Base-by-base conservation (phyloP, 2,888 invertebrate species). In the Drosophila colorata region DNA sequence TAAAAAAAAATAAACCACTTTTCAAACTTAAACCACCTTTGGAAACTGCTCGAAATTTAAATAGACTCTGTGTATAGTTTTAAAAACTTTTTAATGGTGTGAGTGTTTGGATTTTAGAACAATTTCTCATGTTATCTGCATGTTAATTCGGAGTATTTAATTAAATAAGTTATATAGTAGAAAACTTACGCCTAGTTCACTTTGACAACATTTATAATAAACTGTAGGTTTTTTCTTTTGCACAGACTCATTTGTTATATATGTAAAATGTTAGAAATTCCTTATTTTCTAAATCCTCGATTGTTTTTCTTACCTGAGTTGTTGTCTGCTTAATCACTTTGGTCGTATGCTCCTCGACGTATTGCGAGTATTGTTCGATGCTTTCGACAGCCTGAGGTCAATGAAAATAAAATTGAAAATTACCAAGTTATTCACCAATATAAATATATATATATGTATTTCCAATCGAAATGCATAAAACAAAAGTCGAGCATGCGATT, bases 371-470 rank as follows among this genome's bases (percentile, higher is more conserved):
- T 89, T 92, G 89, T 78, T 92, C 92, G 84, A 91, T 87, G 79
- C 89, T 92, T 87, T 92, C 92, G 86, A 92, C 92, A 88, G 92
- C 92, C 92, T 92, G 86, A 72, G 89, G 78, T 81, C 74, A 86
- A 87, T 80, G 69, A 77, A 78, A 83, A 81, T 73, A 61, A 68
- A 69, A 87, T 78, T 71, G 49, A 68, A 83, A 80, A 72, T 74
- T 58, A 18, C 52, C 56, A 67, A 67, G 13, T 60, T 68, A 57
- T 66, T n/a, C 33, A 61, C 48, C n/a, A 67, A 44, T 43, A 53
- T n/a, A 16, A 44, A 9, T 41, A 35, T 25, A n/a, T 52, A 37
- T 40, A 38, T 6, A 23, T 20, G 8, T 41, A n/a, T 51, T 57
- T 71, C 67, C 52, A 60, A 58, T 67, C 41, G 63, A 70, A 44